Percentiles rank a stretch among this genome's conserved stretches.
Evolutionary conservation across 2,888 invertebrate genomes (phyloP).

Genomic region (Diploptera punctata): DNA sequence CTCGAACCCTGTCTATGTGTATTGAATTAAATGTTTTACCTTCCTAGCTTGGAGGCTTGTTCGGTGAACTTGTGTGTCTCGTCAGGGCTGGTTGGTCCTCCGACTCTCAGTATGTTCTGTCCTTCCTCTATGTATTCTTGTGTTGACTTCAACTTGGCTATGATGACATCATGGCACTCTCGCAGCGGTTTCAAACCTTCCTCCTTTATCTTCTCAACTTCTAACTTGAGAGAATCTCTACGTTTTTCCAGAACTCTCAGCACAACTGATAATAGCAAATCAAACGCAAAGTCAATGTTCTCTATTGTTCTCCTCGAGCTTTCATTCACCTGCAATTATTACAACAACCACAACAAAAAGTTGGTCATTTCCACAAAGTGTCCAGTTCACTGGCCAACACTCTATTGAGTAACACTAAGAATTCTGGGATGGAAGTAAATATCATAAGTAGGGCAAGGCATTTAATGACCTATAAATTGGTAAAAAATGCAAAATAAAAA

Average conservation of each 20-base stretch:
- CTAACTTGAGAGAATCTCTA: slow-evolving; percentile 49
- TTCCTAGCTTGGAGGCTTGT: slow-evolving; percentile 50
- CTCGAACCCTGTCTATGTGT: background rate
- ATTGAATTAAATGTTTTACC: slow-evolving; percentile 14
- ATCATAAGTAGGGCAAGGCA: no score
- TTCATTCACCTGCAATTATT: slow-evolving; percentile 38
- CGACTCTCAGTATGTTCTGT: slow-evolving; percentile 45
- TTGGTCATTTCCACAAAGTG: no score
- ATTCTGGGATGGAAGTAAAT: no score
- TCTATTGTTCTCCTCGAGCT: slow-evolving; percentile 50
- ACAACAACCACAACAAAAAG: background rate
- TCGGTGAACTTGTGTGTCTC: slow-evolving; percentile 43
- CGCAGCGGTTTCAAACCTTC: slow-evolving; percentile 54
- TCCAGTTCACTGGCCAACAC: no score
- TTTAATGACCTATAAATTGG: no score
- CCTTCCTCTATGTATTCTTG: slow-evolving; percentile 50
- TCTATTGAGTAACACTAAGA: no score
- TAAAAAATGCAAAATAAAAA: no score
- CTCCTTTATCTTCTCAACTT: slow-evolving; percentile 40
- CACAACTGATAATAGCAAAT: slow-evolving; percentile 47
- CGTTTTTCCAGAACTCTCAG: slow-evolving; percentile 48
- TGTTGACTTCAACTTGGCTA: slow-evolving; percentile 53
- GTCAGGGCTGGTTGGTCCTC: slow-evolving; percentile 21
- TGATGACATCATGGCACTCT: slow-evolving; percentile 54
- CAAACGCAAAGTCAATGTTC: slow-evolving; percentile 50